Percentiles rank a stretch among this genome's conserved stretches.
phyloP scores from a whole-genome alignment of 2,113 vertebrate species.

The Chaetorhynchus papuensis region DNA sequence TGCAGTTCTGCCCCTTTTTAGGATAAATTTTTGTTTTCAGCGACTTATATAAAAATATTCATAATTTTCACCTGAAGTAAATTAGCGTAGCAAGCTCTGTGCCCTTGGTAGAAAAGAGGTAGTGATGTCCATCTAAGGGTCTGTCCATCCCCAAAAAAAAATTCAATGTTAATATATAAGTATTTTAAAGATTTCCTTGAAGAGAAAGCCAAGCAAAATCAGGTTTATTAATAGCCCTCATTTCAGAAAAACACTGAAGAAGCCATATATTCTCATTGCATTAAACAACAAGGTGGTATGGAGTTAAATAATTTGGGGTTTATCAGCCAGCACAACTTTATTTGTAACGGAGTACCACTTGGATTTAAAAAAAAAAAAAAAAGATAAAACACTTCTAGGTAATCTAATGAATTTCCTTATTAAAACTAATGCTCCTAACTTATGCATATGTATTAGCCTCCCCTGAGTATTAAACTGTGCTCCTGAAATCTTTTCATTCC shows the following conservation, averaged over 20 bases:
- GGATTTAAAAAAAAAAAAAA: background rate
- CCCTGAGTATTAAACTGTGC: background rate
- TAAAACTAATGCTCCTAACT: background rate
- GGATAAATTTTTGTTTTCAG: background rate
- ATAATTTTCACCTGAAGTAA: background rate
- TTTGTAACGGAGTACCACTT: background rate
- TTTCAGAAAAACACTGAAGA: background rate
- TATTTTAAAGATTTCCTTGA: background rate
- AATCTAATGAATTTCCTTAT: constrained; percentile 17
- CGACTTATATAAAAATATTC: background rate
- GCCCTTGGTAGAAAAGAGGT: background rate
- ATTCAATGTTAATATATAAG: background rate
- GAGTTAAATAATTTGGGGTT: background rate
- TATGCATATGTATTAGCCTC: background rate
- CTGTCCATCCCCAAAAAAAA: background rate
- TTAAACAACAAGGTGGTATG: background rate
- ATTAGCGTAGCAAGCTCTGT: background rate
- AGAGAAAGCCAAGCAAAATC: background rate
- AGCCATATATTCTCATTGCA: background rate
- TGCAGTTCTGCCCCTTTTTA: background rate
- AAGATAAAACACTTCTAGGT: background rate
- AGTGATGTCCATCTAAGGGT: background rate
- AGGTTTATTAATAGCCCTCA: background rate
- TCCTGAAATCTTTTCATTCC: constrained; percentile 41
- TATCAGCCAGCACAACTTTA: background rate